Percentiles rank a stretch among this genome's conserved stretches.
phyloP scores from a whole-genome alignment of 2,888 invertebrate species.

The Diadegma fenestrale region DNA sequence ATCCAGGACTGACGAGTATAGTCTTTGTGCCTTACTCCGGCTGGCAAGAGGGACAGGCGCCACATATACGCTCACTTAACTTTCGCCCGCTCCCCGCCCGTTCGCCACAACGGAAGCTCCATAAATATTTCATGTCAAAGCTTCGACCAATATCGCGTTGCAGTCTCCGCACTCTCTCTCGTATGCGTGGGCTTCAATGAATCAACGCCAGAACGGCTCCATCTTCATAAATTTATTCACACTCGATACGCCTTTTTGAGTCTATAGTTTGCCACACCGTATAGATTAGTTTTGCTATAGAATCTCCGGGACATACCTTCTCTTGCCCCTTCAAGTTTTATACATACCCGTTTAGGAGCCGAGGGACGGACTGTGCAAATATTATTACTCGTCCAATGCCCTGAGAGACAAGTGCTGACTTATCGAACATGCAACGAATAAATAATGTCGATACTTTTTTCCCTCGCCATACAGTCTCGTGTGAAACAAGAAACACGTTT shows the following conservation, averaged over 20 bases:
- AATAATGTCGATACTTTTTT: not conserved
- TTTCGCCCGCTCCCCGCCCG: constrained; percentile 24
- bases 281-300: constrained; percentile 10
- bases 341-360: constrained; percentile 24
- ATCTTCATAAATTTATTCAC: not conserved
- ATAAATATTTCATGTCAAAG: constrained; percentile 68
- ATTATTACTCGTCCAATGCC: constrained; percentile 14
- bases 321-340: constrained; percentile 9
- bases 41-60: constrained; percentile 1
- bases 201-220: constrained; percentile 20
- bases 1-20: not conserved
- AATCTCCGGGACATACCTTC: not conserved
- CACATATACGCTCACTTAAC: constrained; percentile 19
- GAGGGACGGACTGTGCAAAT: constrained; percentile 26
- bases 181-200: constrained; percentile 22
- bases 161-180: constrained; percentile 48
- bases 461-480: not conserved
- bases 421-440: not conserved
- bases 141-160: constrained; percentile 60
- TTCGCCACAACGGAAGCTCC: constrained; percentile 52
- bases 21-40: constrained; percentile 21
- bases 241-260: not conserved
- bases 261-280: not conserved
- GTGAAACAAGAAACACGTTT: not conserved
- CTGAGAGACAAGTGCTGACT: not conserved